These are phyloP conservation scores for Oreochromis niloticus DNA, from an alignment of 2,113 vertebrate species.

Conservation along the genomic window DNA sequence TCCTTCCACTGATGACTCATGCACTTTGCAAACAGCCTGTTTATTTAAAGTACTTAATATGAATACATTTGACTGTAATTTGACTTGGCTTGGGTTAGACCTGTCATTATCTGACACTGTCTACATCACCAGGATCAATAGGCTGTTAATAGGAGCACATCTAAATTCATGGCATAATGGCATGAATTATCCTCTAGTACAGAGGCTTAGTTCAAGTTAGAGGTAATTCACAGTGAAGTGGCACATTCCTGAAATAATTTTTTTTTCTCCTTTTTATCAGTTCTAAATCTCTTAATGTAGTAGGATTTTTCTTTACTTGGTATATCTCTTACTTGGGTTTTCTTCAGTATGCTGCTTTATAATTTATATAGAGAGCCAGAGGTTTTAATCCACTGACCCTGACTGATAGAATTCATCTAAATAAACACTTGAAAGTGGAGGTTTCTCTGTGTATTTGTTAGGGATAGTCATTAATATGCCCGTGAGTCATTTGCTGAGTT, in stretches of 20 bases:
- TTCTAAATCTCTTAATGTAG: background rate
- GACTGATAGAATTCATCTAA: background rate
- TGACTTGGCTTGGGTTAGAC: background rate
- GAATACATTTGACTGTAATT: constrained; percentile 17
- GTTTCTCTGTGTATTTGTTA: background rate
- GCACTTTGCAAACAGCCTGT: constrained; percentile 27
- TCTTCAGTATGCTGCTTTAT: background rate
- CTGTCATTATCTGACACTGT: constrained; percentile 2
- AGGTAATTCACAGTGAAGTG: background rate
- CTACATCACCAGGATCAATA: constrained; percentile 12
- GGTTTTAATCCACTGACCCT: background rate
- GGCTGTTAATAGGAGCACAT: background rate
- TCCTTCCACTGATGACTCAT: constrained; percentile 3
- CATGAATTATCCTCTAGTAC: background rate
- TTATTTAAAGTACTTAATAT: constrained; percentile 23
- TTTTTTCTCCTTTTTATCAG: background rate
- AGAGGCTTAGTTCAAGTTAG: background rate
- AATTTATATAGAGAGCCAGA: background rate
- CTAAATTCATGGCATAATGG: background rate
- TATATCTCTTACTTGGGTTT: background rate
- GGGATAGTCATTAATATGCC: background rate
- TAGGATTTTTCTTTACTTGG: background rate
- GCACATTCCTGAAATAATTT: background rate
- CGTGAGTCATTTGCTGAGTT: background rate
- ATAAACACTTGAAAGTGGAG: background rate